phyloP scores from a whole-genome alignment of 2,888 invertebrate species.

The Erebia aethiops region DNA sequence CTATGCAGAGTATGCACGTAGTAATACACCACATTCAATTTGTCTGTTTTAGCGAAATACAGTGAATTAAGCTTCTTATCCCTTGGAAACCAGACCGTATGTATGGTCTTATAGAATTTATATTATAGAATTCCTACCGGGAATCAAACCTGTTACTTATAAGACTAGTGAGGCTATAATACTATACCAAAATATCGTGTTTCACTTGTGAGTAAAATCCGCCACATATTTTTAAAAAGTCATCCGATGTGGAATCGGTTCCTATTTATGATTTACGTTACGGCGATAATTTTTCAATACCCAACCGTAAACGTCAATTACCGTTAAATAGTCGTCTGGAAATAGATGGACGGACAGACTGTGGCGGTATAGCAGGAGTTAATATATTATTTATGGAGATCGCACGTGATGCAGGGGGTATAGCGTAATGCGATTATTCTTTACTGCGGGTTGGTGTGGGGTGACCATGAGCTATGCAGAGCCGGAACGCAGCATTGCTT shows the following conservation, averaged over 20 bases:
- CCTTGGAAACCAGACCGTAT: too few species aligned
- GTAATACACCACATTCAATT: too few species aligned
- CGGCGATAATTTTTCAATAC: conserved; percentile 28
- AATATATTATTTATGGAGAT: conserved; percentile 42
- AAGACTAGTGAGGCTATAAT: too few species aligned
- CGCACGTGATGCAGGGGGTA: conserved; percentile 55
- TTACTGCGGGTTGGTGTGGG: conserved; percentile 49
- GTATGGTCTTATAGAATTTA: too few species aligned
- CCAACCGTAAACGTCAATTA: conserved; percentile 49
- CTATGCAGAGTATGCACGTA: too few species aligned
- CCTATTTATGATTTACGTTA: conserved; percentile 29
- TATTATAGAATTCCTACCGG: too few species aligned
- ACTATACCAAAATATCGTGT: too few species aligned
- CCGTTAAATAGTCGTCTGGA: conserved; percentile 50
- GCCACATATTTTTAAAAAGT: too few species aligned
- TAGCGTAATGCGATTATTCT: conserved; percentile 60
- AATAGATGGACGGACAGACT: conserved; percentile 37
- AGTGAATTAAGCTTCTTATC: too few species aligned
- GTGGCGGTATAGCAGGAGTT: conserved; percentile 28
- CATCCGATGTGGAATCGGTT: neutral
- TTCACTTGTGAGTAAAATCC: too few species aligned
- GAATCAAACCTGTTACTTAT: too few species aligned
- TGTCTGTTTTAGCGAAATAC: too few species aligned
- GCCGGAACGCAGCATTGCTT: neutral
- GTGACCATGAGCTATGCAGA: conserved; percentile 37